Conservation (phyloP, 2,888 invertebrate genomes). For the Peribatodes rhomboidaria region DNA sequence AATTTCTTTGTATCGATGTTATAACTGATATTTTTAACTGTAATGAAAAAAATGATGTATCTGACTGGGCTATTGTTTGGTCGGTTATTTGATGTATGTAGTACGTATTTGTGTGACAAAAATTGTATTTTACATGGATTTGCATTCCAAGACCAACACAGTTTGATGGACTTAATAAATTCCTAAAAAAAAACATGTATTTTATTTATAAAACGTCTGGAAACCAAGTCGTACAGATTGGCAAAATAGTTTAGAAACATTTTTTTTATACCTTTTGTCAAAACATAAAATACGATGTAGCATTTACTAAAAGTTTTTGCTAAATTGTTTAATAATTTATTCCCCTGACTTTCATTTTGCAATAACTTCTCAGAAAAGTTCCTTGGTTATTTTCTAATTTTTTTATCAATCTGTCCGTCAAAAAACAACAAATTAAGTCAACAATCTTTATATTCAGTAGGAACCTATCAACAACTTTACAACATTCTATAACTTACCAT, state of each 20-base stretch:
- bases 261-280: no score
- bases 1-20: conserved; percentile 21
- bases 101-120: conserved; percentile 32
- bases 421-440: background rate
- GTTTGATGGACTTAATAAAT: conserved; percentile 82
- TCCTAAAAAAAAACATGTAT: conserved; percentile 53
- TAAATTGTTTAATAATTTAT: no score
- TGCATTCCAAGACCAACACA: conserved; percentile 84
- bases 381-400: background rate
- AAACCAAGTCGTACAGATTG: background rate
- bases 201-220: conserved; percentile 40
- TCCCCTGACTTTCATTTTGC: no score
- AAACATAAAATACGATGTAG: no score
- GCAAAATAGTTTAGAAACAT: background rate
- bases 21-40: background rate
- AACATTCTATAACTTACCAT: background rate
- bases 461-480: conserved; percentile 13
- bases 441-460: background rate
- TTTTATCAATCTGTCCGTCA: background rate
- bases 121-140: conserved; percentile 70
- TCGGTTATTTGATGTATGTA: conserved; percentile 31
- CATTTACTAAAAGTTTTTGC: no score
- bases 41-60: no score
- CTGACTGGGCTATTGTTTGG: conserved; percentile 31
- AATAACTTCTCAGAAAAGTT: no score